phyloP scores from a whole-genome alignment of 1,140 invertebrate genomes.

The Drosophila nigrodunni region DNA sequence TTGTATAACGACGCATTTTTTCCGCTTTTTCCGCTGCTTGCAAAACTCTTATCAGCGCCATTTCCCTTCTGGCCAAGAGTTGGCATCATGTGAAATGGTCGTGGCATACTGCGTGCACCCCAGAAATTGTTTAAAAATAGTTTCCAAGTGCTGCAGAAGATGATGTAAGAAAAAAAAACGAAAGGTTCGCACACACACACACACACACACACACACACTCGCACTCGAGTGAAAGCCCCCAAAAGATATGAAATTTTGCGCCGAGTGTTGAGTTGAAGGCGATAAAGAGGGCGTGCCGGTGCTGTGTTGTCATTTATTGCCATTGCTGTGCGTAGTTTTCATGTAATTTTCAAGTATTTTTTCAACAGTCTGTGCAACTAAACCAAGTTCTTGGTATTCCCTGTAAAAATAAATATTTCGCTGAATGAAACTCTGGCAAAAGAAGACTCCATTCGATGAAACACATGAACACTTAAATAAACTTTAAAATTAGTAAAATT shows the following conservation, averaged over 20 bases:
- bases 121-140: constrained; percentile 71
- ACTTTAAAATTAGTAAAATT: no score
- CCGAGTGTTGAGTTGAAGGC: constrained; percentile 47
- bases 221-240: constrained; percentile 46
- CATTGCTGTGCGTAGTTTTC: constrained; percentile 66
- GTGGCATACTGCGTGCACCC: constrained; percentile 40
- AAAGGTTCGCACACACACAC: constrained; percentile 17
- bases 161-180: constrained; percentile 43
- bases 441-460: background rate
- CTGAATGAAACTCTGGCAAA: background rate
- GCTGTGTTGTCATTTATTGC: constrained; percentile 65
- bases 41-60: constrained; percentile 66
- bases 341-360: constrained; percentile 71
- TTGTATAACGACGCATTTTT: constrained; percentile 65
- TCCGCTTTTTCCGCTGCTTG: constrained; percentile 44
- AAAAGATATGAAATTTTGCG: constrained; percentile 67
- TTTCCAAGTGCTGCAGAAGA: constrained; percentile 60
- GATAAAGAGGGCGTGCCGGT: constrained; percentile 23
- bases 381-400: constrained; percentile 28
- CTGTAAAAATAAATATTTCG: background rate
- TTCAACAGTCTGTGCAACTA: constrained; percentile 39
- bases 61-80: constrained; percentile 63
- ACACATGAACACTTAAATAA: no score
- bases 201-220: constrained; percentile 32
- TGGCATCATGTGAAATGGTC: constrained; percentile 24